Percentiles rank a stretch among this genome's conserved stretches.
phyloP scores from a whole-genome alignment of 1,140 invertebrate species.

The Cardiocondyla obscurior region DNA sequence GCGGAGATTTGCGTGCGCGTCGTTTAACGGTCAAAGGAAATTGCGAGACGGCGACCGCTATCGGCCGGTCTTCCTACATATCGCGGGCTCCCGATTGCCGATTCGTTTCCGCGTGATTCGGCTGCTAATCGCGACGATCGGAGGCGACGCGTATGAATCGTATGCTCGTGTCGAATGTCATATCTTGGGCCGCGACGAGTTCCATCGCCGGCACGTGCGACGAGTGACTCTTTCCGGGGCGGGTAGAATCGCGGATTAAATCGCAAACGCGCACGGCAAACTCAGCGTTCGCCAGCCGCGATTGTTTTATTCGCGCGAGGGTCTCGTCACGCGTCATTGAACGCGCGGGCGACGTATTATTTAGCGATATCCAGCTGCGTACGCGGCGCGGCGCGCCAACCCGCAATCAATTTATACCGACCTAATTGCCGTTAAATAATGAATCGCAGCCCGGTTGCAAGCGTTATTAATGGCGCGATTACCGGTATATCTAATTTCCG shows the following conservation, averaged over 20 bases:
- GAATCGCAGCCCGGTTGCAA: conserved; percentile 19
- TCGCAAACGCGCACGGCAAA: neutral
- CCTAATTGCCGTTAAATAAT: conserved; percentile 67
- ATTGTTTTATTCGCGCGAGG: conserved; percentile 46
- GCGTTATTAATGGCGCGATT: conserved; percentile 62
- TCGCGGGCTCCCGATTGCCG: neutral
- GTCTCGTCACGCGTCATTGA: conserved; percentile 68
- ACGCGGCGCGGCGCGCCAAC: neutral
- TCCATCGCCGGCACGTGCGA: neutral
- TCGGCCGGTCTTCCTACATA: no score
- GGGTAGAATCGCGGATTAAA: neutral
- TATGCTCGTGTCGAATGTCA: neutral
- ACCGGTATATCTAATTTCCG: conserved; percentile 52
- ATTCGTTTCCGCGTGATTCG: neutral
- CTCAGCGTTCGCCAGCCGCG: neutral
- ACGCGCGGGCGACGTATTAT: conserved; percentile 61
- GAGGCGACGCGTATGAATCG: neutral
- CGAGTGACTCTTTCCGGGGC: neutral
- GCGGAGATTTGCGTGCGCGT: neutral
- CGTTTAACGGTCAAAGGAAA: neutral
- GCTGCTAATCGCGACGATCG: neutral
- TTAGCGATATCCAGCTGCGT: conserved; percentile 53
- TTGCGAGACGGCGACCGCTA: neutral
- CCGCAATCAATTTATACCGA: conserved; percentile 63
- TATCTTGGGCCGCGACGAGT: neutral